These are phyloP conservation scores for Erethizon dorsatum DNA, from an alignment of 2,797 vertebrate genomes.

Conservation along the genomic window DNA sequence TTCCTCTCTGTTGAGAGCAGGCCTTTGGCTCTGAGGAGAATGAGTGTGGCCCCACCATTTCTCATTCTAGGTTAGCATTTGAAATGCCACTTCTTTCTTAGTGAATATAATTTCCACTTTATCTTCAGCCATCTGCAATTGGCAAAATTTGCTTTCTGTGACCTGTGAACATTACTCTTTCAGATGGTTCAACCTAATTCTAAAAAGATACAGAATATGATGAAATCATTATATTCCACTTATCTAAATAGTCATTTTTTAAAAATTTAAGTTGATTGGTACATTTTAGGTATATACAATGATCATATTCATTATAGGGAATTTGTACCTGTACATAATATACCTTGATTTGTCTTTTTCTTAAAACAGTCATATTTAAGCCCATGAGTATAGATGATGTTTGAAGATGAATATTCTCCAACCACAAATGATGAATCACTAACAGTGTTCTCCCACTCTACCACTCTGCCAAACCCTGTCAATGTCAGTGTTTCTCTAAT, in stretches of 20 bases:
- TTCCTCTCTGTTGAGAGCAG: background rate
- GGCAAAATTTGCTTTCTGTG: background rate
- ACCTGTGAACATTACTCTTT: background rate
- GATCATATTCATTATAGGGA: background rate
- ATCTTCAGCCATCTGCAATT: background rate
- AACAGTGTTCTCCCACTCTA: rapidly evolving
- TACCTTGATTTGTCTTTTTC: background rate
- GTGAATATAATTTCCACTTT: background rate
- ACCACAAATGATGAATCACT: background rate
- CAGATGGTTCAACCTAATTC: background rate
- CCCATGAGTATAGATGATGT: background rate
- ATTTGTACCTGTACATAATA: background rate
- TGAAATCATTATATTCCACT: background rate
- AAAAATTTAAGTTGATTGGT: background rate
- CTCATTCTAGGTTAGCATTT: background rate
- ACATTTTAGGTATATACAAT: background rate
- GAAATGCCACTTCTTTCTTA: background rate
- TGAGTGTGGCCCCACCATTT: background rate
- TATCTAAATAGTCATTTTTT: background rate
- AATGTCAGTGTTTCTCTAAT: background rate
- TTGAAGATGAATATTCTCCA: constrained; percentile 2
- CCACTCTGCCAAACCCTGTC: rapidly evolving
- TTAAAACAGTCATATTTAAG: background rate
- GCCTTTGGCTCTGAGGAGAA: background rate
- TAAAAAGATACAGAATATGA: background rate